Evolutionary conservation across 2,888 invertebrate species (phyloP).

Genomic region (Callyntrura guangdongensis): DNA sequence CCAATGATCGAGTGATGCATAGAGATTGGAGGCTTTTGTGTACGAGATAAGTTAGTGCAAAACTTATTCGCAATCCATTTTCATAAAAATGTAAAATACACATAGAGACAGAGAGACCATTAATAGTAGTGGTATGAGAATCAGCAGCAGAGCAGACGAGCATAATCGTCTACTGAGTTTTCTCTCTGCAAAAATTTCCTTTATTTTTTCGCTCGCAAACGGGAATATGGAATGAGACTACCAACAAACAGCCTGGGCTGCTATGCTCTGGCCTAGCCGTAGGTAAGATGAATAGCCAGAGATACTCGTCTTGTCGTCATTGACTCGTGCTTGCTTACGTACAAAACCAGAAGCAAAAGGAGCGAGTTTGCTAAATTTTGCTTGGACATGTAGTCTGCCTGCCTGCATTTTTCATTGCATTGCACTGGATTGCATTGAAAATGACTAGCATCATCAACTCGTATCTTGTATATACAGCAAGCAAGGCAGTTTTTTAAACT

Average conservation of each 20-base stretch:
- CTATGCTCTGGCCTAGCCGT: constrained; percentile 33
- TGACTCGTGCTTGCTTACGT: constrained; percentile 40
- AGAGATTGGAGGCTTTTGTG: constrained; percentile 8
- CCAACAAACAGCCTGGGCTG: background rate
- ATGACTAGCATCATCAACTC: background rate
- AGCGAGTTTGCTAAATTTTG: background rate
- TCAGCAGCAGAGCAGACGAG: constrained; percentile 40
- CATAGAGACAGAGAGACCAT: background rate
- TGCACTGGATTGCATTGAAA: constrained; percentile 59
- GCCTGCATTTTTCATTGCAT: constrained; percentile 64
- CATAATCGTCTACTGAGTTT: constrained; percentile 15
- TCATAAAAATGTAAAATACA: constrained; percentile 22
- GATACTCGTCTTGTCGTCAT: constrained; percentile 60
- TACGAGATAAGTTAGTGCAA: constrained; percentile 51
- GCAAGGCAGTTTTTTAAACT: constrained; percentile 1
- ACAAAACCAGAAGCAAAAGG: background rate
- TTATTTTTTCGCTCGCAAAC: constrained; percentile 22
- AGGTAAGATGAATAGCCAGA: constrained; percentile 36
- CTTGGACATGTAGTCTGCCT: background rate
- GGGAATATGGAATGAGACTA: constrained; percentile 40
- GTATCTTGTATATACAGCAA: background rate
- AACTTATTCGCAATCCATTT: constrained; percentile 59
- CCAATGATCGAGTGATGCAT: constrained; percentile 16
- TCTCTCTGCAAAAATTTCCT: constrained; percentile 54
- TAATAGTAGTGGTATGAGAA: background rate